Conservation (phyloP, 2,797 vertebrate genomes). For the Epinephelus malabaricus region DNA sequence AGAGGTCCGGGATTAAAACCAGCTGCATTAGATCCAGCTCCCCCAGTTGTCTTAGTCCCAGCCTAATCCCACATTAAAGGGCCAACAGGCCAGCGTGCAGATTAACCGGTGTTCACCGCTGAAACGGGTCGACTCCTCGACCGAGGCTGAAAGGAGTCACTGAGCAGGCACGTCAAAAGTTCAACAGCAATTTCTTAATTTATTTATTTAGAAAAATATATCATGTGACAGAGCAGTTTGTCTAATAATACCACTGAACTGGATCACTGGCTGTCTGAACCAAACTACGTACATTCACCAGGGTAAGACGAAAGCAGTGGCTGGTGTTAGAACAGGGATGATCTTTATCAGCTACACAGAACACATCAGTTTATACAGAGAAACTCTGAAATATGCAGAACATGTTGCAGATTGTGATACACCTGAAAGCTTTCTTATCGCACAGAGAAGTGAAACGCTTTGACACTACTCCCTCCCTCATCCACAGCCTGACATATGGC, state of each 20-base stretch:
- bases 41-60: constrained; percentile 30
- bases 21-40: constrained; percentile 21
- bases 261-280: constrained; percentile 19
- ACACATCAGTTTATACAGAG: not conserved
- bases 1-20: not conserved
- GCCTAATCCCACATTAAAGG: constrained; percentile 71
- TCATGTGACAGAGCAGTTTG: constrained; percentile 12
- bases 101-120: constrained; percentile 56
- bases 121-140: constrained; percentile 24
- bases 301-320: constrained; percentile 16
- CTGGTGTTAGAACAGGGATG: constrained; percentile 6
- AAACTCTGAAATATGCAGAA: not conserved
- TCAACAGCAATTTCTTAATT: constrained; percentile 11
- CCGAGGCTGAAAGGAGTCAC: constrained; percentile 30
- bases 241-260: constrained; percentile 20
- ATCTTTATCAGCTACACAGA: constrained; percentile 8
- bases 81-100: constrained; percentile 41
- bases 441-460: not conserved
- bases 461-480: not conserved
- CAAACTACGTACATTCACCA: constrained; percentile 27
- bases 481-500: constrained; percentile 35
- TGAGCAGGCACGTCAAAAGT: constrained; percentile 21
- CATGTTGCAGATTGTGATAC: not conserved
- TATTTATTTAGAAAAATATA: constrained; percentile 62
- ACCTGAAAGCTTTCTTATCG: constrained; percentile 9